Conservation (phyloP, 92 coral and sea anemone species). For the Zoanthus sociatus region DNA sequence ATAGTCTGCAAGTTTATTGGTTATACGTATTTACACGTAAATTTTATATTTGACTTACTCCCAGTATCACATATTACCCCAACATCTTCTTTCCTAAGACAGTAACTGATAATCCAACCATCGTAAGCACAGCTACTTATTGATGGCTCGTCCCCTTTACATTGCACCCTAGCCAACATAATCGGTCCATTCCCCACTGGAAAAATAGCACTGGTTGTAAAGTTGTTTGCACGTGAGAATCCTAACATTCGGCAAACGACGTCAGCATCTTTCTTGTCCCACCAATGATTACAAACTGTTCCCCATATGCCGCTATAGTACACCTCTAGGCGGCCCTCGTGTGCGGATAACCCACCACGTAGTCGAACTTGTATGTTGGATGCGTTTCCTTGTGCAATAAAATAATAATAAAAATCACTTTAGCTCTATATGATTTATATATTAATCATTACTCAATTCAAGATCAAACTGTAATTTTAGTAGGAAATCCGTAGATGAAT, state of each 20-base stretch:
- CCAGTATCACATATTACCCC: not conserved
- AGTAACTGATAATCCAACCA: not conserved
- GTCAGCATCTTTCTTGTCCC: slow-evolving; percentile 28
- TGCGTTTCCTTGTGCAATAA: not conserved
- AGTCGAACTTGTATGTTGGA: slow-evolving; percentile 9
- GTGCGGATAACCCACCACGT: not conserved
- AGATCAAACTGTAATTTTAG: no score
- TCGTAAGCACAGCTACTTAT: not conserved
- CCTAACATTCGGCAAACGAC: slow-evolving; percentile 28
- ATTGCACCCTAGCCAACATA: not conserved
- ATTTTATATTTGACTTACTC: not conserved
- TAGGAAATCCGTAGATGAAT: no score
- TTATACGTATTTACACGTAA: no score
- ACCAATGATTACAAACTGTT: not conserved
- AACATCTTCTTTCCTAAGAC: not conserved
- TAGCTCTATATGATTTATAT: no score
- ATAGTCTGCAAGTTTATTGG: no score
- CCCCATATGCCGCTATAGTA: slow-evolving; percentile 27
- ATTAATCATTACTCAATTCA: no score
- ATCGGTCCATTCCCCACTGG: not conserved
- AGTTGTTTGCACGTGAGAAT: not conserved
- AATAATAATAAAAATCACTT: no score
- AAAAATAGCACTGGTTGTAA: not conserved
- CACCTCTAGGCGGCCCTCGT: slow-evolving; percentile 23
- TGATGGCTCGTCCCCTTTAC: not conserved